Base-by-base conservation (phyloP, 2,888 invertebrate genomes). In the Drosophila acutilabella region DNA sequence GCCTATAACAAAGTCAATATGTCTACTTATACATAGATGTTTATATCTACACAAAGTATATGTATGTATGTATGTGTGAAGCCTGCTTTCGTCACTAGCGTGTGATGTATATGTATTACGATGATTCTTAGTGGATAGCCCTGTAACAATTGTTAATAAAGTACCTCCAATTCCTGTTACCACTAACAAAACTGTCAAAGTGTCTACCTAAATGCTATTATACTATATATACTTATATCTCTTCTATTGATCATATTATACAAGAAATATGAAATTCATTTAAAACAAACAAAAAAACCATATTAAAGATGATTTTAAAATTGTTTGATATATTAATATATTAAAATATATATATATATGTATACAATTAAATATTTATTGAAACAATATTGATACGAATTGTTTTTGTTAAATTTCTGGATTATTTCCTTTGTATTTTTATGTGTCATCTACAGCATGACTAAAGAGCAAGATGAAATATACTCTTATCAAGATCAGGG, bases 281-380 rank as follows among this genome's bases (percentile, higher is more conserved):
- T 18, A 8, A 53, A 47, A 23, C 23, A 5, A 33, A 45, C 30
- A n/a, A 42, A 30, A 26, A 16, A 54, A 42, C 14, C n/a, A 14
- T 66, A 71, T 71, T 61, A 57, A 72, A 72, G 23, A 52, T 56
- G 38, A 57, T 72, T 69, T 56, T 59, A 64, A 38, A 62, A 76
- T 67, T 62, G 72, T 71, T 75, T 75, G 57, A 75, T 68, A 71
- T 67, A 67, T 74, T 58, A 70, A 53, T 71, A 60, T 51, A 61
- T 38, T 64, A 59, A 58, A 70, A 53, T 68, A 60, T 51, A 61
- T 38, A 65, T 62, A 62, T 57, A 68, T 64, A 74, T 84, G 66
- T 81, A 68, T 75, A 81, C 73, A 81, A 71, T 47, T 64, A 83
- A 85, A 80, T 80, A 82, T 65, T 57, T 80, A 82, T 70, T 58